phyloP scores from a whole-genome alignment of 2,797 vertebrate genomes.

The Tenualosa ilisha region DNA sequence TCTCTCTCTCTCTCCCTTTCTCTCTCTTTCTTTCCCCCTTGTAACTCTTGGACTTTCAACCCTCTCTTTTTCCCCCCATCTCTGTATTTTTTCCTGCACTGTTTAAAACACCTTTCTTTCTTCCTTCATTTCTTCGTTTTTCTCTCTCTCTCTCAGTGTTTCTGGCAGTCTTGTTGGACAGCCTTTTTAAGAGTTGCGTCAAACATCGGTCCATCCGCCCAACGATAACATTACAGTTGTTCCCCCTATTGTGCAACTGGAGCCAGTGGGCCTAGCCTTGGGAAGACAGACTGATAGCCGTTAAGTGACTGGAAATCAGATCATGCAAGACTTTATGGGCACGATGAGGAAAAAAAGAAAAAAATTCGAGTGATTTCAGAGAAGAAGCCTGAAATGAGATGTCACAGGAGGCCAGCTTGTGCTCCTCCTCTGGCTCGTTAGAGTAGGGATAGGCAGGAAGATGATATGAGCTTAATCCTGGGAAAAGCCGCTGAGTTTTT shows the following conservation, averaged over 20 bases:
- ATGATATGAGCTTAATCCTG: slow-evolving; percentile 12
- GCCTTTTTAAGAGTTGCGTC: slow-evolving; percentile 40
- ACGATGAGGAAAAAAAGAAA: background rate
- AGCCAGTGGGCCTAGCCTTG: slow-evolving; percentile 53
- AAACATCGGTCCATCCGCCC: slow-evolving; percentile 59
- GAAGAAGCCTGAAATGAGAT: background rate
- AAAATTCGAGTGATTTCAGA: background rate
- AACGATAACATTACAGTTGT: slow-evolving; percentile 57
- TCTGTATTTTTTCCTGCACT: background rate
- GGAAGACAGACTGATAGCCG: slow-evolving; percentile 45
- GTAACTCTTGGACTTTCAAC: background rate
- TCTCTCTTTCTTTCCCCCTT: background rate
- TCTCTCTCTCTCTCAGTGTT: slow-evolving; percentile 17
- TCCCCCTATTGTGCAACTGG: slow-evolving; percentile 42
- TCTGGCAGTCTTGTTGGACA: slow-evolving; percentile 43
- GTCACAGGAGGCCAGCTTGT: background rate
- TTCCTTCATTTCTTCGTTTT: background rate
- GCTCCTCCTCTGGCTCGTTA: background rate
- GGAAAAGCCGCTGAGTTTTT: background rate
- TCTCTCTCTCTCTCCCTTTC: background rate
- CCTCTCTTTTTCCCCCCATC: background rate
- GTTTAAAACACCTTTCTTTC: background rate
- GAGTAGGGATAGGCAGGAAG: background rate
- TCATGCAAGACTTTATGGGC: background rate
- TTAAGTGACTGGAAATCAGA: background rate